These are phyloP conservation scores for Teleopsis dalmanni DNA, from an alignment of 1,140 invertebrate genomes.

Conservation along the genomic window DNA sequence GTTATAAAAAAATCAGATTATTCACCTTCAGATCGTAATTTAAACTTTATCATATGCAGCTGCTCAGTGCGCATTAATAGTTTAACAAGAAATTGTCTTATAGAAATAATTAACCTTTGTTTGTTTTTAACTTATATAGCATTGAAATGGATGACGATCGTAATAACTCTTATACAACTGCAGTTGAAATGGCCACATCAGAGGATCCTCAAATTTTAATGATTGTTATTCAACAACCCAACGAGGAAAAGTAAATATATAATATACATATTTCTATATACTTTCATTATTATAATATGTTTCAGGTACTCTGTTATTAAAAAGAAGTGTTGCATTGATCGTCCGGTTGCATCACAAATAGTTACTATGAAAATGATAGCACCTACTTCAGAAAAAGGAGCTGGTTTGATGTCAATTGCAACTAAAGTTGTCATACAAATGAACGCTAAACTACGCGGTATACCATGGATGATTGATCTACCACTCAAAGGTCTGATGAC, in stretches of 20 bases:
- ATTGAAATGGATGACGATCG: slow-evolving; percentile 46
- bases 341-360: slow-evolving; percentile 67
- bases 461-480: slow-evolving; percentile 67
- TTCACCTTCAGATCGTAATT: too few species aligned
- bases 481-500: slow-evolving; percentile 67
- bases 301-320: too few species aligned
- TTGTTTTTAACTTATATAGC: too few species aligned
- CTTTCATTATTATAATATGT: too few species aligned
- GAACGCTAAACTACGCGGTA: slow-evolving; percentile 81
- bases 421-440: slow-evolving; percentile 81
- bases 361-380: slow-evolving; percentile 51
- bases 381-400: slow-evolving; percentile 17
- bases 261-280: too few species aligned
- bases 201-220: slow-evolving; percentile 56
- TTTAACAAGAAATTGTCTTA: too few species aligned
- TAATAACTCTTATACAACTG: slow-evolving; percentile 46
- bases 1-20: too few species aligned
- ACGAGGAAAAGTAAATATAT: slow-evolving; percentile 37
- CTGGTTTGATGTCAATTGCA: slow-evolving; percentile 57
- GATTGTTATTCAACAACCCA: slow-evolving; percentile 58
- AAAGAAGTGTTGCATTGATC: slow-evolving; percentile 70
- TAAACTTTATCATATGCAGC: too few species aligned
- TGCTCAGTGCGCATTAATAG: too few species aligned
- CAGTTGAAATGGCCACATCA: slow-evolving; percentile 51
- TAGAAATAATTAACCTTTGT: too few species aligned